Evolutionary conservation across 2,888 invertebrate species (phyloP).

Genomic region (Ectemnius lituratus): DNA sequence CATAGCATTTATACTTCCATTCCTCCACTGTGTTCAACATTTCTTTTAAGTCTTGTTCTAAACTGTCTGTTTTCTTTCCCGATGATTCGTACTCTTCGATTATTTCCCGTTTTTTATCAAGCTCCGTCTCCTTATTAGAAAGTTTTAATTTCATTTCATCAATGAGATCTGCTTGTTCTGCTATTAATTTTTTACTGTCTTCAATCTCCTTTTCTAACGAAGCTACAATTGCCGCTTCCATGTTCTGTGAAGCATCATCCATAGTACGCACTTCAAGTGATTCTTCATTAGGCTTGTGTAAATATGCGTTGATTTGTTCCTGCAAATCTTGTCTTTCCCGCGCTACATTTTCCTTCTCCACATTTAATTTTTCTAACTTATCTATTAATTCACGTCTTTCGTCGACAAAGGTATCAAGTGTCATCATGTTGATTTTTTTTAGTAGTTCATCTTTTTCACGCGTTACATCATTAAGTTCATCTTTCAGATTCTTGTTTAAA

Average conservation of each 20-base stretch:
- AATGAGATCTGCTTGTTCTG: constrained; percentile 81
- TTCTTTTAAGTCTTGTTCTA: constrained; percentile 65
- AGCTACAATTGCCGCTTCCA: constrained; percentile 40
- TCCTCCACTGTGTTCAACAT: constrained; percentile 68
- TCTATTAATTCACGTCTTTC: constrained; percentile 86
- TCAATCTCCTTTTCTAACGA: constrained; percentile 69
- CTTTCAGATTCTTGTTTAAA: constrained; percentile 59
- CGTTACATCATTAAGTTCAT: constrained; percentile 59
- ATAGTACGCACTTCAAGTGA: constrained; percentile 68
- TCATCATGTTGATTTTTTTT: constrained; percentile 82
- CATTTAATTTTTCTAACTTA: constrained; percentile 82
- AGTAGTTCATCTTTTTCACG: constrained; percentile 84
- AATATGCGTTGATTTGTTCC: constrained; percentile 76
- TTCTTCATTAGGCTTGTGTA: constrained; percentile 77
- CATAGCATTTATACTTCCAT: constrained; percentile 67
- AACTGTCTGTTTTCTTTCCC: constrained; percentile 54
- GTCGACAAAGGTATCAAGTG: constrained; percentile 78
- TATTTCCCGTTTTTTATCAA: constrained; percentile 76
- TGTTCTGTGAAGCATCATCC: constrained; percentile 40
- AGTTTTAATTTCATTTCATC: constrained; percentile 81
- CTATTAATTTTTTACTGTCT: constrained; percentile 81
- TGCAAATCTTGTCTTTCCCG: constrained; percentile 77
- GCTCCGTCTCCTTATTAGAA: constrained; percentile 73
- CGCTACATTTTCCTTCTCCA: constrained; percentile 81
- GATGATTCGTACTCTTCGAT: constrained; percentile 53